Percentiles rank a stretch among this genome's conserved stretches.
phyloP scores from a whole-genome alignment of 1,140 invertebrate genomes.

The Chrysopa pallens region DNA sequence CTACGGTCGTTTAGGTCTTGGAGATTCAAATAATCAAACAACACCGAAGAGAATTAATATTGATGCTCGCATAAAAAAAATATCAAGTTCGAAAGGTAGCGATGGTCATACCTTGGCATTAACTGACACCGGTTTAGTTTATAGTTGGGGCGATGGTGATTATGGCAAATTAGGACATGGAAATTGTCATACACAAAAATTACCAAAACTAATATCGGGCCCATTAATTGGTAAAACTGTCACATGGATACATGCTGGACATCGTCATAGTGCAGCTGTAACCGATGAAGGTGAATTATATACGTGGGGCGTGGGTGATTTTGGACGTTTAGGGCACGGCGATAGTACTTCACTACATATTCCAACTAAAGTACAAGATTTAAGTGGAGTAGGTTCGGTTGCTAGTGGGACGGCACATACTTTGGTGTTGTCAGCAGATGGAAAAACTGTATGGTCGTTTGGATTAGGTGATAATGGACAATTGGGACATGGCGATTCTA shows the following conservation, averaged over 20 bases:
- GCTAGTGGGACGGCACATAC: slow-evolving; percentile 46
- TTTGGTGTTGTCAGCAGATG: slow-evolving; percentile 38
- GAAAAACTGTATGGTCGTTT: slow-evolving; percentile 46
- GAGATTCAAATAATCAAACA: slow-evolving; percentile 85
- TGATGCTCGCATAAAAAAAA: slow-evolving; percentile 15
- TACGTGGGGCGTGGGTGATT: slow-evolving; percentile 46
- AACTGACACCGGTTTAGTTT: slow-evolving; percentile 82
- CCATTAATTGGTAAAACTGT: slow-evolving; percentile 27
- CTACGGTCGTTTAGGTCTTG: slow-evolving; percentile 81
- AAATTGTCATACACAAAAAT: slow-evolving; percentile 34
- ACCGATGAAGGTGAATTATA: slow-evolving; percentile 33
- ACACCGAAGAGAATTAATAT: slow-evolving; percentile 60
- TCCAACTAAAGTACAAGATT: slow-evolving; percentile 35
- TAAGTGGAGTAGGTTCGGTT: slow-evolving; percentile 36
- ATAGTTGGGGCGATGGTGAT: slow-evolving; percentile 94
- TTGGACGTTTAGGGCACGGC: slow-evolving; percentile 38
- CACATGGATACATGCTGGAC: slow-evolving; percentile 37
- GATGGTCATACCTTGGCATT: slow-evolving; percentile 90
- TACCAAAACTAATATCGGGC: slow-evolving; percentile 29
- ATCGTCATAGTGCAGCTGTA: slow-evolving; percentile 38
- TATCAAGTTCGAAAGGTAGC: slow-evolving; percentile 33
- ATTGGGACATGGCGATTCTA: slow-evolving; percentile 39
- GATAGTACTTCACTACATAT: slow-evolving; percentile 30
- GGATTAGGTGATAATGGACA: slow-evolving; percentile 41
- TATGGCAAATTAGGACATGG: slow-evolving; percentile 82